Evolutionary conservation across 1,140 invertebrate species (phyloP), one percentile per base, ranked within the genome.

Genomic region (Tetramorium alpestre): DNA sequence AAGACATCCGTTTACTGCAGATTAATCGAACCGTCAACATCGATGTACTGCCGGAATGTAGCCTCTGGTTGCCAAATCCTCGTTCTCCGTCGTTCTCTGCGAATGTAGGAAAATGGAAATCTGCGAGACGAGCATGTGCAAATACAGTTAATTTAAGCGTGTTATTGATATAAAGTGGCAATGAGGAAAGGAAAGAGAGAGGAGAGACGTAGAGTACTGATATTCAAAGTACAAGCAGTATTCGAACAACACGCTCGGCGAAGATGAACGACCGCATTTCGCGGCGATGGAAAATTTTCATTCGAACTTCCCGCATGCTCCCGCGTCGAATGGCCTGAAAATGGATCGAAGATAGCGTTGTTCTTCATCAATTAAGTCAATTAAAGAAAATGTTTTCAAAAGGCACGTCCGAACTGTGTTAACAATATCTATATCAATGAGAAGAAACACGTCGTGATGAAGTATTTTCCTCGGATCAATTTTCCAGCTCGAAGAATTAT

Each of bases 141-240:
- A 51, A 80, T 25, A 81, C 3, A 67, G 16, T n/a, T 51, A 81
- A 69, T 25, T 56, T 47, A 77, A 47, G 33, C n/a, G 16, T 47
- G 16, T 81, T 81, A 88, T 25, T 18, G 56, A 80, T 25, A 75
- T 70, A 16, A 84, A 6, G 8, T n/a, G 44, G 49, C 64, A 70
- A 44, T 8, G 44, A 3, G 28, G 72, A 1, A 72, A 33, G 54
- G 54, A 85, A 78, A 85, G 47, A 80, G 51, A 22, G 22, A 70
- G 56, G 73, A 88, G 89, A 89, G 81, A 91, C 38, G 87, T 91
- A 90, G 91, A 93, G 92, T 92, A 90, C 91, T 91, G 92, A 93
- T 92, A 81, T 84, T 82, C 80, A 92, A 86, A 93, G 92, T 93
- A 93, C 92, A 93, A 93, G 80, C 81, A 84, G 70, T 88, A 82